A percentile compares a stretch with the other conserved stretches of the same genome.
phyloP scores from a whole-genome alignment of 1,140 invertebrate species.

The Polypedilum vanderplanki region DNA sequence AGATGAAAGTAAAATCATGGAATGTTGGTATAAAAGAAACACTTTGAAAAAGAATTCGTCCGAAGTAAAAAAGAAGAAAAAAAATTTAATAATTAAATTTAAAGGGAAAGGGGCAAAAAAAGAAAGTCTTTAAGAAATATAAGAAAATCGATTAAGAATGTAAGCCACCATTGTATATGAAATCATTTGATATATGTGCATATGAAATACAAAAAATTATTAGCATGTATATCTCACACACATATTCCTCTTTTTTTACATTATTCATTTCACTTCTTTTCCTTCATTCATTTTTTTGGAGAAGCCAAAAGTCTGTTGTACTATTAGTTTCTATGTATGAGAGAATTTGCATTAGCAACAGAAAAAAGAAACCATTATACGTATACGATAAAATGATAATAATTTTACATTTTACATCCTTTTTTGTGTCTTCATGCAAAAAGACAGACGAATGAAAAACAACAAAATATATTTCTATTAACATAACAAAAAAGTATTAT shows the following conservation, averaged over 20 bases:
- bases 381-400: constrained; percentile 27
- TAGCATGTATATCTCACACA: neutral
- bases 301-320: too few species aligned
- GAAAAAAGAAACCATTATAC: constrained; percentile 3
- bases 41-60: neutral
- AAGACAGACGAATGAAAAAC: neutral
- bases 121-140: neutral
- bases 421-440: neutral
- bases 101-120: neutral
- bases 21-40: too few species aligned
- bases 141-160: too few species aligned
- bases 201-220: neutral
- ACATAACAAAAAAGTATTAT: neutral
- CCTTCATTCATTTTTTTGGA: too few species aligned
- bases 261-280: too few species aligned
- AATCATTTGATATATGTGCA: neutral
- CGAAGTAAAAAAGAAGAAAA: neutral
- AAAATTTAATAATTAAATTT: neutral
- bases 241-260: neutral
- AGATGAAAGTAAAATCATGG: too few species aligned
- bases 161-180: neutral
- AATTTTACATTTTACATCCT: neutral
- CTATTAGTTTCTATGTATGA: neutral
- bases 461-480: neutral
- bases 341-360: constrained; percentile 6